Conservation (phyloP, 92 coral and sea anemone species). For the Virgularia gustaviana region DNA sequence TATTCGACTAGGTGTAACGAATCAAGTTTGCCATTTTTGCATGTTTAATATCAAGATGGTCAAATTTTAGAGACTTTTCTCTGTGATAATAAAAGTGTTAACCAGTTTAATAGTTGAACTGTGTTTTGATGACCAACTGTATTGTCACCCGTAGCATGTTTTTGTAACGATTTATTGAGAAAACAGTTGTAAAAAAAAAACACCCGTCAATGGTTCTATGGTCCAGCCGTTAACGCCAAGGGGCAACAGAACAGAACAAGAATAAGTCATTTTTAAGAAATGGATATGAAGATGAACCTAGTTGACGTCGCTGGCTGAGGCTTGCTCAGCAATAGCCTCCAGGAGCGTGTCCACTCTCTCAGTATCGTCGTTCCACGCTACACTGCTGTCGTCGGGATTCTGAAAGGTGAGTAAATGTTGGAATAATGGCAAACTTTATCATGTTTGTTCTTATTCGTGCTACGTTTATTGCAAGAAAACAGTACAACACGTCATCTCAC, state of each 20-base stretch:
- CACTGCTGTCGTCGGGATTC: constrained; percentile 61
- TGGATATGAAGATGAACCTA: neutral
- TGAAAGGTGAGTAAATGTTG: constrained; percentile 4
- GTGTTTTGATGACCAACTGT: neutral
- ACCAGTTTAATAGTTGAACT: neutral
- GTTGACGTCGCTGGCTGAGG: constrained; percentile 25
- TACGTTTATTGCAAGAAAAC: no score
- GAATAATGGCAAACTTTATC: neutral
- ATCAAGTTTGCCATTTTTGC: no score
- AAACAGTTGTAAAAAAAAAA: no score
- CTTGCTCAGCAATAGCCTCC: constrained; percentile 60
- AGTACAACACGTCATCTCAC: no score
- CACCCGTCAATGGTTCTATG: neutral
- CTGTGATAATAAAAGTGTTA: neutral
- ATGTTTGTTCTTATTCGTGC: no score
- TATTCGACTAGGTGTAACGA: no score
- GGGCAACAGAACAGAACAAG: neutral
- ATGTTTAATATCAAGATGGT: no score
- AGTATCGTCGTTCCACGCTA: constrained; percentile 53
- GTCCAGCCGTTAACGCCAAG: constrained; percentile 1
- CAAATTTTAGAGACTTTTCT: no score
- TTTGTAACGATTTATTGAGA: no score
- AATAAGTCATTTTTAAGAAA: neutral
- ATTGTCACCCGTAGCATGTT: no score
- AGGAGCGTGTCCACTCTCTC: constrained; percentile 63